phyloP scores from a whole-genome alignment of 2,113 vertebrate genomes.

The Paracanthobrama guichenoti region DNA sequence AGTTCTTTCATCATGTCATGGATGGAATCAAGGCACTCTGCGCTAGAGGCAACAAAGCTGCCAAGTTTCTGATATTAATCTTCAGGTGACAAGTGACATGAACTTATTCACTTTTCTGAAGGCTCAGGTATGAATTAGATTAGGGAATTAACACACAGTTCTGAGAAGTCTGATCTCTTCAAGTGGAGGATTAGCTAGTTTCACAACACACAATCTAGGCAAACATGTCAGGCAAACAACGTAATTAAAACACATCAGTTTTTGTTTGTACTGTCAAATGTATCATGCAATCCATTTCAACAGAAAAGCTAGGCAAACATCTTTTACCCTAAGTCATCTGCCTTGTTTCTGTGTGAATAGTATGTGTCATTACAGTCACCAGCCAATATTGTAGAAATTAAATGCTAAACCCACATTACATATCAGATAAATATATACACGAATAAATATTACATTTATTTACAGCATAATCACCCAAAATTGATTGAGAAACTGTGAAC shows the following conservation, averaged over 20 bases:
- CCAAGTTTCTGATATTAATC: neutral
- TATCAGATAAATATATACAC: neutral
- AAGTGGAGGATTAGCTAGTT: conserved; percentile 26
- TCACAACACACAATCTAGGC: neutral
- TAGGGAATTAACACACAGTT: conserved; percentile 1
- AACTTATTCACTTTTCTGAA: neutral
- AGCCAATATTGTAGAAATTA: neutral
- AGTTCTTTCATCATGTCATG: neutral
- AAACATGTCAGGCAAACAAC: conserved; percentile 22
- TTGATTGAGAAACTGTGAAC: neutral
- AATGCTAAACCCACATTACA: neutral
- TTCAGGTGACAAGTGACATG: neutral
- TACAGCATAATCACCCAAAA: neutral
- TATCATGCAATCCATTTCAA: neutral
- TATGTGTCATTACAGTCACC: neutral
- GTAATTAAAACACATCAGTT: neutral
- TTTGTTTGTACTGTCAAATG: neutral
- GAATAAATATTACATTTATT: neutral
- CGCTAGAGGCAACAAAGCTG: too few species aligned
- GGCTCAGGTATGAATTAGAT: neutral
- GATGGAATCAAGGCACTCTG: neutral
- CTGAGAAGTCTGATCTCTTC: conserved; percentile 1
- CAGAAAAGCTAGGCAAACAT: neutral
- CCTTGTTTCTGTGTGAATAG: neutral
- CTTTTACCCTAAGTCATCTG: neutral